phyloP scores from a whole-genome alignment of 2,888 invertebrate species.

The Ctenicera cuprea region DNA sequence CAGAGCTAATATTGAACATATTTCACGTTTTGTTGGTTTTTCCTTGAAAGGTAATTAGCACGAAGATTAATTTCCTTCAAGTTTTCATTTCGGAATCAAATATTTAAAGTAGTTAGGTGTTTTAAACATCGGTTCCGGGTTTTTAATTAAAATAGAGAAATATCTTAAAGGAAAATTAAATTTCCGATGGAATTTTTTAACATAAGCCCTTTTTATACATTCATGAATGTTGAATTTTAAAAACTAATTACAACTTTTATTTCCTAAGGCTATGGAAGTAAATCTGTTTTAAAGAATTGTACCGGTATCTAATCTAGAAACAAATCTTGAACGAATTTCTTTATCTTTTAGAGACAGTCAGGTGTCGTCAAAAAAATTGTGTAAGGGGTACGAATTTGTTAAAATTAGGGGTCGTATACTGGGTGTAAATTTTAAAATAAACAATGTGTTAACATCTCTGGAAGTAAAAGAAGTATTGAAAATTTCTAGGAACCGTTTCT shows the following conservation, averaged over 20 bases:
- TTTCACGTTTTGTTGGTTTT: slow-evolving; percentile 25
- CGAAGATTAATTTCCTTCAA: slow-evolving; percentile 16
- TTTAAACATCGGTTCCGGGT: background rate
- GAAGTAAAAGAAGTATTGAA: too few relatives aligned
- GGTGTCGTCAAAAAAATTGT: too few relatives aligned
- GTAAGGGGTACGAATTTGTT: too few relatives aligned
- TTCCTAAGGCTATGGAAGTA: background rate
- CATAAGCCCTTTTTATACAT: background rate
- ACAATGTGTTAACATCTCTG: too few relatives aligned
- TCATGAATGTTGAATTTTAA: background rate
- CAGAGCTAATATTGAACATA: slow-evolving; percentile 18
- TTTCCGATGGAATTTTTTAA: background rate
- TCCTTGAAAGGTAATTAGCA: slow-evolving; percentile 15
- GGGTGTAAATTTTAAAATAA: too few relatives aligned
- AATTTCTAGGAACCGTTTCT: too few relatives aligned
- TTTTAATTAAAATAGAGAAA: slow-evolving; percentile 1
- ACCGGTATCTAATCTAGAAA: too few relatives aligned
- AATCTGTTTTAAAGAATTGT: too few relatives aligned
- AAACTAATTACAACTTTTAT: slow-evolving; percentile 2
- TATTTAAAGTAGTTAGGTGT: slow-evolving; percentile 18
- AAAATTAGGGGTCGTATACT: too few relatives aligned
- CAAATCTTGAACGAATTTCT: too few relatives aligned
- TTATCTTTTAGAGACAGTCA: too few relatives aligned
- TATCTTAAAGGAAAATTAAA: background rate
- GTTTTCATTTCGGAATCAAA: slow-evolving; percentile 20